Evolutionary conservation across 2,797 vertebrate species (phyloP), one percentile per base, ranked within the genome.

Genomic region (Botia almorhae): DNA sequence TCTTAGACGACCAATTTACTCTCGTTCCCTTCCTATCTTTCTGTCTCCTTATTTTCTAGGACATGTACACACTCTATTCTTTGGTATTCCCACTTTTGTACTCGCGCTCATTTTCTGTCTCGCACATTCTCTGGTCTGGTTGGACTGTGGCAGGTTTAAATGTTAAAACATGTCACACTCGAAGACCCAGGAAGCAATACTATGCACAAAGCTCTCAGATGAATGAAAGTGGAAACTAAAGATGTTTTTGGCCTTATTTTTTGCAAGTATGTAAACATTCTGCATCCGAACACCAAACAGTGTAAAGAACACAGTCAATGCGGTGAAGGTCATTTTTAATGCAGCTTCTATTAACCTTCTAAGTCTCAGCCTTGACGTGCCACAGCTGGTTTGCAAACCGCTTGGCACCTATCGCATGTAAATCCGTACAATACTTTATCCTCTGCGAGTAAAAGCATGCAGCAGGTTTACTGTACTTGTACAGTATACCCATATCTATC

Each of bases 1-100:
- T 19, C 55, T 74, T 67, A 69, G 56, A 69, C 23, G 33, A 29
- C 64, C 69, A 74, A 51, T 81, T 81, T 76, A 67, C 60, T 43
- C 23, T 53, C 4, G 23, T 39, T 29, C 33, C 64, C 19, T 68
- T 50, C 26, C 51, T 58, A 43, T 21, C 48, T 63, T 63, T 60
- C 21, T 1, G 3, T 70, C 51, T 46, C 51, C 53, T 70, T 39
- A 21, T 55, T 43, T 79, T 64, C 48, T 71, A 21, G 60, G 58
- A 79, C 17, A 26, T n/a, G 58, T 26, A 60, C 29, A 0, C 69
- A n/a, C 46, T 72, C 29, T 26, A 16, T 33, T 48, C 65, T 63
- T 63, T 50, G 0, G 7, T 19, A 10, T 55, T 65, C 12, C 19
- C 13, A 36, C 39, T 48, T 46, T 73, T 73, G 46, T 19, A 26